Evolutionary conservation across 92 coral and sea anemone genomes (phyloP), one percentile per base, ranked within the genome.

Genomic region (Pocillopora grandis): DNA sequence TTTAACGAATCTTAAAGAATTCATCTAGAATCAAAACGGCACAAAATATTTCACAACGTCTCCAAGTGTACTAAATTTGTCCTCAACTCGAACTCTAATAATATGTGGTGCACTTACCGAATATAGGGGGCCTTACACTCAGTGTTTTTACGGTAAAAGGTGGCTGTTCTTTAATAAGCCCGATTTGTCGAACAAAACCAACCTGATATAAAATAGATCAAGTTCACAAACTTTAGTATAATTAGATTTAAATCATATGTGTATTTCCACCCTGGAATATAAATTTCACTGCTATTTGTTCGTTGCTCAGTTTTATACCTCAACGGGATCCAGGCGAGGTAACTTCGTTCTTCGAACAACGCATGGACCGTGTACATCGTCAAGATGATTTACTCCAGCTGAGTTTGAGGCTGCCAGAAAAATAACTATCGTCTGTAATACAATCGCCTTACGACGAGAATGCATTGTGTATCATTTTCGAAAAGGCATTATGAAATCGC

Each of bases 51-150:
- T 42, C 52, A 42, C 52, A 7, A 42, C 19, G 77, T 16, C 11
- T 20, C 58, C 14, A 33, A 36, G 12, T 10, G 55, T 27, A 2
- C 8, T 13, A 71, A 27, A n/a, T 55, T 31, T 55, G 52, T 42
- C 52, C 52, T 42, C 52, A 42, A 42, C 52, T 42, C 52, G 52
- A 42, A 42, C 52, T 14, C 79, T 0, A 60, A 76, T 14, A n/a
- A 27, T 35, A 10, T 13, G 62, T 20, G 2, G 7, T 9, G 37
- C 17, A 64, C 88, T 36, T 84, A 92, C 95, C 95, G 79, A 92
- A 92, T 76, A 92, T 92, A 36, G 95, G 95, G 11, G 93, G 93
- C 18, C 62, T 79, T 13, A 87, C 21, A 37, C 95, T 90, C 69
- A 92, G 62, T 15, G 95, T 90, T 79, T 65, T 90, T 18, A 92